These are phyloP conservation scores for Myrmecobius fasciatus DNA, from an alignment of 2,113 vertebrate genomes.

Conservation along the genomic window DNA sequence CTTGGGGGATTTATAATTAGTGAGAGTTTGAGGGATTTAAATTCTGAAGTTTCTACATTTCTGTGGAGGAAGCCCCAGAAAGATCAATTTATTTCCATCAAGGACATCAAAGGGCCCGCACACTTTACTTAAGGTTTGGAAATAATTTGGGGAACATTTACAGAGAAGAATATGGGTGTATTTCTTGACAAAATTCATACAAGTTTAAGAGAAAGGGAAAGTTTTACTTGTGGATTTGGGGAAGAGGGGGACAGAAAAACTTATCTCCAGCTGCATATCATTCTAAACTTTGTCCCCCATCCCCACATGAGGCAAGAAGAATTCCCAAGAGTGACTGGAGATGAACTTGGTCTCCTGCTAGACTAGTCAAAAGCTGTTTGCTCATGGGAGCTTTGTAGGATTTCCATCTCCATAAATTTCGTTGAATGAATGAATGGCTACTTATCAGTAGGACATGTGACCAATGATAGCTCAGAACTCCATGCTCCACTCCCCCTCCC, in stretches of 20 bases:
- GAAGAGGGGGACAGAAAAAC: not conserved
- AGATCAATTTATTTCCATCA: not conserved
- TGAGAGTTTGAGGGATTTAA: not conserved
- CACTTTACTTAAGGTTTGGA: not conserved
- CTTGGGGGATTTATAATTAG: constrained; percentile 15
- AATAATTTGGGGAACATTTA: constrained; percentile 4
- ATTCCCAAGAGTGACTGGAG: not conserved
- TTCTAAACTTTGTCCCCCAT: constrained; percentile 14
- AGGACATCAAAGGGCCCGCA: not conserved
- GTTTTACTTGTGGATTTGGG: no score
- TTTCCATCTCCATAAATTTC: not conserved
- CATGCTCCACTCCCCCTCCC: not conserved
- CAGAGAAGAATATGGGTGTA: not conserved
- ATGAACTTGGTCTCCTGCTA: not conserved
- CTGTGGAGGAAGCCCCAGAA: not conserved
- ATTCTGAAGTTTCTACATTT: not conserved
- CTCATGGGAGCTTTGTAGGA: not conserved
- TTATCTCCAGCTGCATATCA: not conserved
- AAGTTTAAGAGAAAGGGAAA: not conserved
- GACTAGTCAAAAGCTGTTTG: not conserved
- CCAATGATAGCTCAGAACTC: not conserved
- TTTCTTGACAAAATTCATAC: not conserved
- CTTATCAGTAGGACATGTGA: not conserved
- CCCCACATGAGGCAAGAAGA: not conserved
- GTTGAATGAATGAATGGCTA: not conserved